phyloP scores from a whole-genome alignment of 2,888 invertebrate species.

The Heteropelma amictum region DNA sequence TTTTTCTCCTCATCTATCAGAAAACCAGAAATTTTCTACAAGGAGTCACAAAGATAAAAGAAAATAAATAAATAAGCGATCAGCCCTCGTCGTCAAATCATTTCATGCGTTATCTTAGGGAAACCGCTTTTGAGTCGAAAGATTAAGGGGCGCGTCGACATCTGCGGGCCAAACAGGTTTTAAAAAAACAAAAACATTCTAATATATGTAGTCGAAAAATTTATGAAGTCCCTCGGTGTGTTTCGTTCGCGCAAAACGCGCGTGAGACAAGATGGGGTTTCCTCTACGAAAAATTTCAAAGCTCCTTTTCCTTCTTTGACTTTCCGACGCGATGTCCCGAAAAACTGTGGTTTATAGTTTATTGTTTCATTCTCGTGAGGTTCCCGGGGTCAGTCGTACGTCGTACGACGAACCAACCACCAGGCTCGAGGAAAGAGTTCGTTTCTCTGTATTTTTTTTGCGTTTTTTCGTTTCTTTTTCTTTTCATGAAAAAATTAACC shows the following conservation, averaged over 20 bases:
- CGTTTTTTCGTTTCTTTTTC: conserved; percentile 26
- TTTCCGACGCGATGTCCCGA: conserved; percentile 20
- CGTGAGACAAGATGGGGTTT: background rate
- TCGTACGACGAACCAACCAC: conserved; percentile 4
- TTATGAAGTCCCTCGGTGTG: conserved; percentile 21
- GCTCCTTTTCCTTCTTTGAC: conserved; percentile 23
- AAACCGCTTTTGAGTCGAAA: background rate
- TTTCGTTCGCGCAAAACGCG: background rate
- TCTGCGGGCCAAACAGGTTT: conserved; percentile 4
- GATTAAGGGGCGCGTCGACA: background rate
- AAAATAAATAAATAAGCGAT: background rate
- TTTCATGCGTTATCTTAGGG: background rate
- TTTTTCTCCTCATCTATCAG: too few relatives aligned
- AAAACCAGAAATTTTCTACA: background rate
- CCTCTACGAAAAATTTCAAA: conserved; percentile 7
- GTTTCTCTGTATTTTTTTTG: conserved; percentile 35
- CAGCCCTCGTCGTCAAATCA: background rate
- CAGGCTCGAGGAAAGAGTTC: conserved; percentile 38
- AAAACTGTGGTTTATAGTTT: conserved; percentile 40
- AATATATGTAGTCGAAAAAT: conserved; percentile 6
- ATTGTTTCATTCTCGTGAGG: conserved; percentile 50
- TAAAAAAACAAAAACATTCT: conserved; percentile 16
- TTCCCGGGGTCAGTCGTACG: conserved; percentile 32
- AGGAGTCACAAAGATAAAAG: background rate
- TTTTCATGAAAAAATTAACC: conserved; percentile 33